A percentile compares a stretch with the other conserved stretches of the same genome.
Conservation (phyloP, 2,113 vertebrate species). For the Fulmarus glacialis region DNA sequence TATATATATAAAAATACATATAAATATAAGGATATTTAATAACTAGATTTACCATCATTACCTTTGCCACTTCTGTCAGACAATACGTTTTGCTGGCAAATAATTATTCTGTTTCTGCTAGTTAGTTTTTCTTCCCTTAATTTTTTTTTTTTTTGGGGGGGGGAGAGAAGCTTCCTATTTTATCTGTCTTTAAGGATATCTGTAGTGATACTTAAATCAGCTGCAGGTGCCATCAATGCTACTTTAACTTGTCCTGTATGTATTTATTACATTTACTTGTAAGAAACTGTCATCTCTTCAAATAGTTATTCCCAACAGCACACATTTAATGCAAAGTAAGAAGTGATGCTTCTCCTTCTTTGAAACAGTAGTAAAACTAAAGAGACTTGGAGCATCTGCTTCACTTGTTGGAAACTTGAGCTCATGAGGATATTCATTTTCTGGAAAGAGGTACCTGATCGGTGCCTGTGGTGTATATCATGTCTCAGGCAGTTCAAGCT, state of each 20-base stretch:
- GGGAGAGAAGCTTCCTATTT: background rate
- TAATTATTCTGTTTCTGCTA: background rate
- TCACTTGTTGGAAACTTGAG: background rate
- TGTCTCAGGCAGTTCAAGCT: background rate
- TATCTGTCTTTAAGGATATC: background rate
- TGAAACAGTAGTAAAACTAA: background rate
- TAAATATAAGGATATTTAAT: background rate
- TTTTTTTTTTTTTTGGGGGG: background rate
- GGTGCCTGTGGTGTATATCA: background rate
- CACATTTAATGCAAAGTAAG: background rate
- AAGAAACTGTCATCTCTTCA: background rate
- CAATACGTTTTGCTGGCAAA: background rate
- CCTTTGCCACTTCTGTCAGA: background rate
- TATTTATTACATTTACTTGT: background rate
- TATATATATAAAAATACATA: too few relatives aligned
- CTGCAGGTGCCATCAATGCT: background rate
- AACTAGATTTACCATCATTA: background rate
- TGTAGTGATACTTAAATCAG: background rate
- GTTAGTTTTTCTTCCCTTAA: background rate
- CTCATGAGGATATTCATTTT: background rate
- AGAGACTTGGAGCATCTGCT: background rate
- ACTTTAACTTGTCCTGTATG: background rate
- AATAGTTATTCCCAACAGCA: background rate
- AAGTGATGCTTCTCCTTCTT: background rate
- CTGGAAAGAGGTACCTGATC: slow-evolving; percentile 29